Conservation (phyloP, 2,113 vertebrate genomes). For the Microcebus jonahi region DNA sequence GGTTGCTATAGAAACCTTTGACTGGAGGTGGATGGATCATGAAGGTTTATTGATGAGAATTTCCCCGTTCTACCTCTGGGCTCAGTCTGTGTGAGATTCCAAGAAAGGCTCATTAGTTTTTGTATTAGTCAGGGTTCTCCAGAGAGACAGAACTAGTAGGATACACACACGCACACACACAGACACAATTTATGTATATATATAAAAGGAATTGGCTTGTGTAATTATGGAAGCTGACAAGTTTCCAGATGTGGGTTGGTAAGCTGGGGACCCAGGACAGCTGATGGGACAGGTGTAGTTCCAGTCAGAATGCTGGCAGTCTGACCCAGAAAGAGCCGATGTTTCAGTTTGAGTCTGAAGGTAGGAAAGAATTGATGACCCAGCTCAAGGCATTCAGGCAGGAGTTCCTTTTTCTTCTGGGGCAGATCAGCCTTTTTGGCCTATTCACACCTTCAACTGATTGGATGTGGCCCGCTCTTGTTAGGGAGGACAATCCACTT, state of each 20-base stretch:
- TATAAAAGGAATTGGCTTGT: background rate
- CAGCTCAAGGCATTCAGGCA: background rate
- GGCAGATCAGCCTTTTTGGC: background rate
- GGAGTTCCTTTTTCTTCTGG: background rate
- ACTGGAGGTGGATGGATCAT: conserved; percentile 50
- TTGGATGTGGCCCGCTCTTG: background rate
- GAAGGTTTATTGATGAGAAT: conserved; percentile 71
- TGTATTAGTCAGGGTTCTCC: conserved; percentile 6
- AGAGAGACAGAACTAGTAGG: conserved; percentile 20
- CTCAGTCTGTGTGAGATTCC: conserved; percentile 50
- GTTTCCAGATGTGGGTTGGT: background rate
- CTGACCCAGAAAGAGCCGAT: background rate
- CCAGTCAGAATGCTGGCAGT: background rate
- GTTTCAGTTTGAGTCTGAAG: background rate
- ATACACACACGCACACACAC: background rate
- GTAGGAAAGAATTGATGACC: background rate
- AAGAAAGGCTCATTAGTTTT: conserved; percentile 66
- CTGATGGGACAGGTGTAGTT: background rate
- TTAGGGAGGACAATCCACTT: background rate
- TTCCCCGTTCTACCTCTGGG: conserved; percentile 46
- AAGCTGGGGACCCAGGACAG: background rate
- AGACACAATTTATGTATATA: background rate
- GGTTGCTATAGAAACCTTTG: conserved; percentile 80
- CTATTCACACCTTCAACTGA: background rate
- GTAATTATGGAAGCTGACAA: background rate